Evolutionary conservation across 2,888 invertebrate genomes (phyloP).

Genomic region (Spodoptera picta): DNA sequence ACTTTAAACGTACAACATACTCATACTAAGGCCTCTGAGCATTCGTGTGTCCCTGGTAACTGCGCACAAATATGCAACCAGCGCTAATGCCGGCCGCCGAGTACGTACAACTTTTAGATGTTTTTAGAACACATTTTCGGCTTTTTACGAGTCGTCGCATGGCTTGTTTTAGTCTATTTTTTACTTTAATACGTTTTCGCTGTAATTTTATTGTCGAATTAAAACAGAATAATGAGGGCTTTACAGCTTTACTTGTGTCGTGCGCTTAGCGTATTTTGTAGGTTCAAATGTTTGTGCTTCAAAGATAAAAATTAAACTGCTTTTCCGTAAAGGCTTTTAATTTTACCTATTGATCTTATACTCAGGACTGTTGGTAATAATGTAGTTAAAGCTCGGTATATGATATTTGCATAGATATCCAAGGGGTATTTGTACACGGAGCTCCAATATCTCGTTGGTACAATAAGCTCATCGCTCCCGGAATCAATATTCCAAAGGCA

Average conservation of each 20-base stretch:
- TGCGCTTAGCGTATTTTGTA: constrained; percentile 25
- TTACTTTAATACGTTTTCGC: constrained; percentile 37
- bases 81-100: constrained; percentile 47
- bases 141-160: constrained; percentile 39
- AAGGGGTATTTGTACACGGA: constrained; percentile 13
- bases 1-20: too few species aligned
- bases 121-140: constrained; percentile 51
- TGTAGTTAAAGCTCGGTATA: not conserved
- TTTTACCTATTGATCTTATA: not conserved
- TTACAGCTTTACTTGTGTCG: constrained; percentile 25
- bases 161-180: constrained; percentile 41
- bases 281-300: constrained; percentile 13
- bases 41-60: constrained; percentile 47
- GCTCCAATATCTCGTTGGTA: constrained; percentile 28
- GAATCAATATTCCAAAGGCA: constrained; percentile 58
- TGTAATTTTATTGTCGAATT: constrained; percentile 45
- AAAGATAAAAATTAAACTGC: constrained; percentile 22
- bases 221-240: constrained; percentile 37
- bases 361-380: not conserved
- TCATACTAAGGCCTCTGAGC: too few species aligned
- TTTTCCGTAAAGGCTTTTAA: constrained; percentile 1
- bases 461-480: constrained; percentile 40
- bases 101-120: constrained; percentile 33
- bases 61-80: constrained; percentile 57
- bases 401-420: constrained; percentile 31